Evolutionary conservation across 2,113 vertebrate species (phyloP), one percentile per base, ranked within the genome.

Genomic region (Apus apus): DNA sequence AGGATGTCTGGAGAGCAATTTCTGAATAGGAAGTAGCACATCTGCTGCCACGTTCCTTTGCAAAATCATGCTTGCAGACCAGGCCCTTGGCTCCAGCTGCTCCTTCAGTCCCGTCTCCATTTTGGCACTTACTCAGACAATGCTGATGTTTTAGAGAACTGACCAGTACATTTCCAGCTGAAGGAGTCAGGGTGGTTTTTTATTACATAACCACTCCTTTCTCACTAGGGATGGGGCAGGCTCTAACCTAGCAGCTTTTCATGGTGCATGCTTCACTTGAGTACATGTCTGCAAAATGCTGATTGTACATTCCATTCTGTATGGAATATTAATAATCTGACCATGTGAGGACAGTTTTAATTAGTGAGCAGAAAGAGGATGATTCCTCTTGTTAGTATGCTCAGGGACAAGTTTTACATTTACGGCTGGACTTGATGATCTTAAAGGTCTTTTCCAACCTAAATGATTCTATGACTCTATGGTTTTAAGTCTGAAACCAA

Each of bases 81-180:
- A 66, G 74, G 46, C 8, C 21, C 32, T 66, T 5, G 7, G 5
- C 27, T 74, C 34, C 45, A 67, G 45, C n/a, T 72, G 60, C 2
- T 90, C 15, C 50, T 40, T 83, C 50, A 34, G 25, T 54, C 13
- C 38, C 1, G 1, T 56, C 19, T 60, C 25, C 0, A 0, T 20
- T 74, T 8, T 60, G 19, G 9, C 20, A 18, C 12, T 67, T 76
- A 6, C 9, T 56, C 40, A 74, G 51, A 22, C 45, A 54, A 16
- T 21, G 14, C 3, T 73, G 58, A 27, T 65, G 8, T 57, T 67
- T 38, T 72, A 11, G 32, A 50, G 65, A 60, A 77, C 21, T 43
- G 13, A 36, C 6, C 2, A 0, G 9, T 61, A 15, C 2, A 27
- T 14, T 65, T 81, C 32, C 15, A 71, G 9, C 20, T 54, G 81